Evolutionary conservation across 2,888 invertebrate genomes (phyloP).

Genomic region (Galerucella nymphaeae): DNA sequence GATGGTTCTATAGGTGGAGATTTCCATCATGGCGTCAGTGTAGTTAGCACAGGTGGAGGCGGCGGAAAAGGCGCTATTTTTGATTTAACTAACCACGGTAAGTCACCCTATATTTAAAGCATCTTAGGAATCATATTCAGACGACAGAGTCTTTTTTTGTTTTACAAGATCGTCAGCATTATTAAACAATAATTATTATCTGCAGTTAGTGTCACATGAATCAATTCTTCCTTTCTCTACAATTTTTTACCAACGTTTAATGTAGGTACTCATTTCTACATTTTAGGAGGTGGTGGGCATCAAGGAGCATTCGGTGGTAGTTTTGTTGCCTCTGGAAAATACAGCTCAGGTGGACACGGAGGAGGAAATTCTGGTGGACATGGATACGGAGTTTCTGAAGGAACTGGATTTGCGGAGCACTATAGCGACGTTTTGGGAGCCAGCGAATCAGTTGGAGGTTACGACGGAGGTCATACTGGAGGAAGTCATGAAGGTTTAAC

Average conservation of each 20-base stretch:
- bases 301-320: conserved; percentile 52
- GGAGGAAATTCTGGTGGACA: conserved; percentile 44
- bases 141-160: too few relatives aligned
- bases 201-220: too few relatives aligned
- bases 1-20: conserved; percentile 50
- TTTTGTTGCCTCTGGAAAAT: conserved; percentile 54
- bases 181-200: too few relatives aligned
- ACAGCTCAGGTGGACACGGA: conserved; percentile 50
- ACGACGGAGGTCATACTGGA: conserved; percentile 24
- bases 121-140: too few relatives aligned
- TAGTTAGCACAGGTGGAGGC: conserved; percentile 51
- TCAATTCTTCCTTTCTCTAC: too few relatives aligned
- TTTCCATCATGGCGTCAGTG: conserved; percentile 54
- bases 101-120: conserved; percentile 13
- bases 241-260: too few relatives aligned
- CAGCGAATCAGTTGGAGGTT: conserved; percentile 35
- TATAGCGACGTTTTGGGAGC: conserved; percentile 54
- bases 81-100: conserved; percentile 52
- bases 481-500: conserved; percentile 30
- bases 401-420: conserved; percentile 48
- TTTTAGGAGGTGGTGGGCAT: conserved; percentile 46
- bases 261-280: too few relatives aligned
- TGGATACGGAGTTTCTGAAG: conserved; percentile 47
- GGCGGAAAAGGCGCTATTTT: conserved; percentile 47
- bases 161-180: too few relatives aligned